Evolutionary conservation across 2,888 invertebrate genomes (phyloP).

Genomic region (Rotaria sp.): DNA sequence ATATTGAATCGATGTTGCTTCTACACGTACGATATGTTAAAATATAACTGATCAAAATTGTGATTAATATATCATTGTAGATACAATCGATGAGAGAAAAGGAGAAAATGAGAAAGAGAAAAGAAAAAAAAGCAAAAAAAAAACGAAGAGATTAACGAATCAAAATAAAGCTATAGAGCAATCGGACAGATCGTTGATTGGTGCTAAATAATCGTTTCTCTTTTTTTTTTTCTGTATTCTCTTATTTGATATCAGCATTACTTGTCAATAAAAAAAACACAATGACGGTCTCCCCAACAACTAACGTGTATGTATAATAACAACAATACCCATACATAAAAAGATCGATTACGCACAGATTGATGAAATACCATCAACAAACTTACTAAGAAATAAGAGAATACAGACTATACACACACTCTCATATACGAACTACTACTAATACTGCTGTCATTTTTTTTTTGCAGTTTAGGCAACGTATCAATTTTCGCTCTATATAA

Average conservation of each 20-base stretch:
- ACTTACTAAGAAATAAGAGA: slow-evolving; percentile 16
- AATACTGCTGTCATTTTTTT: not conserved
- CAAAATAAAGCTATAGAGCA: not conserved
- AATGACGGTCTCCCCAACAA: slow-evolving; percentile 29
- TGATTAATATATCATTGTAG: slow-evolving; percentile 30
- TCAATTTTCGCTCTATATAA: slow-evolving; percentile 21
- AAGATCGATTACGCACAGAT: slow-evolving; percentile 27
- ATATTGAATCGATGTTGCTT: not conserved
- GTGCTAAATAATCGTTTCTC: slow-evolving; percentile 25
- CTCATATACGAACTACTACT: not conserved
- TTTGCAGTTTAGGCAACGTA: slow-evolving; percentile 22
- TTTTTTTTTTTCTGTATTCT: slow-evolving; percentile 13
- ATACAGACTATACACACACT: slow-evolving; percentile 13
- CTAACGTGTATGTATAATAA: not conserved
- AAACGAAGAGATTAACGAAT: not conserved
- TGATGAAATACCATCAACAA: slow-evolving; percentile 27
- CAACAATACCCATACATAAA: not conserved
- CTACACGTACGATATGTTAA: not conserved
- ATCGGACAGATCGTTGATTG: slow-evolving; percentile 28
- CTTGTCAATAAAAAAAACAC: slow-evolving; percentile 28
- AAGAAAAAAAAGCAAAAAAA: not conserved
- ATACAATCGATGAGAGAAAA: slow-evolving; percentile 26
- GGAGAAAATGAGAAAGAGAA: not conserved
- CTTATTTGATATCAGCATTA: slow-evolving; percentile 6
- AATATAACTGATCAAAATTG: slow-evolving; percentile 11